These are phyloP conservation scores for Epizoanthus stellaris DNA, from an alignment of 92 coral and sea anemone species.

Conservation along the genomic window DNA sequence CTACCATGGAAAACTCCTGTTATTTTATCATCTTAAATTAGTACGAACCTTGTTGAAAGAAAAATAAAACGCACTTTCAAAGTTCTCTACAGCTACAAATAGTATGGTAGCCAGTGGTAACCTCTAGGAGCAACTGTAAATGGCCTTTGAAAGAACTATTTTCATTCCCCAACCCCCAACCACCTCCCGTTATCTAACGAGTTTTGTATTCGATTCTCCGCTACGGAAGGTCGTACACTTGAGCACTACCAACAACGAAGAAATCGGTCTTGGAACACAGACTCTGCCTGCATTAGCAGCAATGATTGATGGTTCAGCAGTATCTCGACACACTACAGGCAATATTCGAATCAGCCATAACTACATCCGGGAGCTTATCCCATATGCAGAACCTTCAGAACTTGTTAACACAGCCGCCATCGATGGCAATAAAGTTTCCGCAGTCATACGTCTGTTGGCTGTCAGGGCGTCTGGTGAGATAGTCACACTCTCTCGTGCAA, in stretches of 20 bases:
- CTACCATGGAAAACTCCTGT: background rate
- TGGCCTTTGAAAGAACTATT: background rate
- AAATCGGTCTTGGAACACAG: slow-evolving; percentile 42
- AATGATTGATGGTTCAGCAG: slow-evolving; percentile 48
- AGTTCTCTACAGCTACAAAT: too few relatives aligned
- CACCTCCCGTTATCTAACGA: background rate
- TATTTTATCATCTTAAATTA: background rate
- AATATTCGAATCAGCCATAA: slow-evolving; percentile 26
- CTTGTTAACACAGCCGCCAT: slow-evolving; percentile 65
- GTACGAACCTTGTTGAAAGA: too few relatives aligned
- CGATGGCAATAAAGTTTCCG: slow-evolving; percentile 44
- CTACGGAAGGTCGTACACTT: slow-evolving; percentile 43
- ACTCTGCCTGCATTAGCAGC: slow-evolving; percentile 61
- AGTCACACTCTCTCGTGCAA: slow-evolving; percentile 33
- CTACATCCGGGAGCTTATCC: slow-evolving; percentile 33
- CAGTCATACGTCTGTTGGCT: slow-evolving; percentile 40
- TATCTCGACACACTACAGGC: slow-evolving; percentile 54
- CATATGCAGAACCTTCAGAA: slow-evolving; percentile 56
- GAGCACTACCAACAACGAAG: slow-evolving; percentile 66
- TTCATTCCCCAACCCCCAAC: background rate
- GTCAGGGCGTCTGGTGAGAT: slow-evolving; percentile 57
- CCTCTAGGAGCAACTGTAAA: too few relatives aligned
- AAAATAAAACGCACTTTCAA: too few relatives aligned
- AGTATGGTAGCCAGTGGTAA: too few relatives aligned
- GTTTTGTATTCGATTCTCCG: background rate